phyloP scores from a whole-genome alignment of 2,797 vertebrate species.

The Erithacus rubecula region DNA sequence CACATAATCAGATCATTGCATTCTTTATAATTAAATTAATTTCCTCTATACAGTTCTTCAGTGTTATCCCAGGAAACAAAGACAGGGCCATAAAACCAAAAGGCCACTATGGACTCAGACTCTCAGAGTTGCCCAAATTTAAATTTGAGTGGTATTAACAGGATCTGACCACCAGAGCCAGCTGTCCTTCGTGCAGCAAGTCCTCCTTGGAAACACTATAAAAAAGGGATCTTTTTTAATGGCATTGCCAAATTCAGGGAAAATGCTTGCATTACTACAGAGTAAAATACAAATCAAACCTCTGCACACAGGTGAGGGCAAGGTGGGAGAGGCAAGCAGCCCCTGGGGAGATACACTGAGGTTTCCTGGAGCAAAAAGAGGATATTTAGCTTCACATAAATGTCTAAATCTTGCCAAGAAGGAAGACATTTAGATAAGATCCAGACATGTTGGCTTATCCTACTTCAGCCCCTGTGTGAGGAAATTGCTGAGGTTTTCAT shows the following conservation, averaged over 20 bases:
- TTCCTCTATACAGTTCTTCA: not conserved
- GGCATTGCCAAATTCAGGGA: not conserved
- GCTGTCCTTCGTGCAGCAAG: not conserved
- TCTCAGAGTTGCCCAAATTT: not conserved
- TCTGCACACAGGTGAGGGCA: not conserved
- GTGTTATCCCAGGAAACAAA: not conserved
- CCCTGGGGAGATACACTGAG: too few species aligned
- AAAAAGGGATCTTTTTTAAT: not conserved
- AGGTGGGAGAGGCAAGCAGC: not conserved
- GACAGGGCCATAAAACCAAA: not conserved
- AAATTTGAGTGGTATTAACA: fast-evolving
- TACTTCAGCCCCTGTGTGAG: not conserved
- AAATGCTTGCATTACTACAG: fast-evolving
- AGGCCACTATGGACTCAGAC: not conserved
- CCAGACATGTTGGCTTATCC: not conserved
- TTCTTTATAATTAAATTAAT: not conserved
- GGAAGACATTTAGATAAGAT: not conserved
- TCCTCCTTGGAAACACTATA: not conserved
- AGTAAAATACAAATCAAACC: not conserved
- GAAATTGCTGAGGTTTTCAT: not conserved
- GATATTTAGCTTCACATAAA: fast-evolving
- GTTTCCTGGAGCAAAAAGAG: not conserved
- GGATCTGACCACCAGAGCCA: not conserved
- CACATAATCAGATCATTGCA: not conserved
- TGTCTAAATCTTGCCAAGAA: not conserved